These are phyloP conservation scores for Vanessa cardui DNA, from an alignment of 2,888 invertebrate genomes.

Conservation along the genomic window DNA sequence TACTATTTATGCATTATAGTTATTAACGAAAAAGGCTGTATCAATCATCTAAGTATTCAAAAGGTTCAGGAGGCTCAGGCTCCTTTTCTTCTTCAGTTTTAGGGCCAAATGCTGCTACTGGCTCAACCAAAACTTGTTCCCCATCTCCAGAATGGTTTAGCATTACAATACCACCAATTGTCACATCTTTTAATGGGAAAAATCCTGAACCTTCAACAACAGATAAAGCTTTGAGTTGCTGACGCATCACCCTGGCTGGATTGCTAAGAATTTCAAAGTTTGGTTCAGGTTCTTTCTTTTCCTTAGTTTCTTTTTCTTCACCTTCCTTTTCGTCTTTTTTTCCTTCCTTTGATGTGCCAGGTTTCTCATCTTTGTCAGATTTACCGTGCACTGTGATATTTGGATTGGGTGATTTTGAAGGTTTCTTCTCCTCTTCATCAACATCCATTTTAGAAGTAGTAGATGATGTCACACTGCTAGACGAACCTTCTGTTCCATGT, in stretches of 20 bases:
- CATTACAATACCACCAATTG: constrained; percentile 98
- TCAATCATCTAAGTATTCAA: constrained; percentile 95
- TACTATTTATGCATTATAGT: constrained; percentile 45
- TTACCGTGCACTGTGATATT: constrained; percentile 78
- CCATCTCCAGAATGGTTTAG: constrained; percentile 92
- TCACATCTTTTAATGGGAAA: constrained; percentile 93
- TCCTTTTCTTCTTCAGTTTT: constrained; percentile 97
- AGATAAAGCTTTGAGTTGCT: constrained; percentile 91
- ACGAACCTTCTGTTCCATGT: constrained; percentile 85
- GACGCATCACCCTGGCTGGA: constrained; percentile 96
- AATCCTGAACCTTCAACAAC: constrained; percentile 92
- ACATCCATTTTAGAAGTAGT: constrained; percentile 94
- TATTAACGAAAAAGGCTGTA: constrained; percentile 55
- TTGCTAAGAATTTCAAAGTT: constrained; percentile 95
- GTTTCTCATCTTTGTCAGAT: constrained; percentile 63
- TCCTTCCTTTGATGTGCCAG: constrained; percentile 74
- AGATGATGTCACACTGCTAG: constrained; percentile 81
- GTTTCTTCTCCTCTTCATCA: constrained; percentile 85
- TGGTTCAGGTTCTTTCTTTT: constrained; percentile 94
- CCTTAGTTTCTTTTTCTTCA: constrained; percentile 72
- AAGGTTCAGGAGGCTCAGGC: constrained; percentile 98
- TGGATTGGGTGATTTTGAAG: constrained; percentile 74
- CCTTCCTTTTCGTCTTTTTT: constrained; percentile 79
- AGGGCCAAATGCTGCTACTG: constrained; percentile 94
- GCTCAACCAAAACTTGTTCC: constrained; percentile 94